A percentile compares a stretch with the other conserved stretches of the same genome.
Conservation (phyloP, 2,797 vertebrate genomes). For the Peromyscus attwateri region DNA sequence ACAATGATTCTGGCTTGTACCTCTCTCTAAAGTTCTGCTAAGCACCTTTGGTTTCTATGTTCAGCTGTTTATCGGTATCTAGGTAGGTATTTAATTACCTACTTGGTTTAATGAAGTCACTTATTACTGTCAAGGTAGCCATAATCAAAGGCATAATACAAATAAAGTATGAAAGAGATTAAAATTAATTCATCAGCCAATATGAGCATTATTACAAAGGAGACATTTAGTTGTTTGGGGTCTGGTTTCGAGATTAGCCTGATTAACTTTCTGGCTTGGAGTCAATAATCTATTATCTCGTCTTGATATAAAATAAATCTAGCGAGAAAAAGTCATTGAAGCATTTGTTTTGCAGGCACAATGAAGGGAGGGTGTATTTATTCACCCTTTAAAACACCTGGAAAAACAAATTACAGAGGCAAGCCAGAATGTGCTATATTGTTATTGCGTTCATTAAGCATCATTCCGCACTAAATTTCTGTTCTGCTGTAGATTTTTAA, state of each 20-base stretch:
- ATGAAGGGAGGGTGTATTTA: conserved; percentile 60
- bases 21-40: conserved; percentile 68
- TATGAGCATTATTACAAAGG: conserved; percentile 67
- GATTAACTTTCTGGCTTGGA: conserved; percentile 79
- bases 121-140: conserved; percentile 70
- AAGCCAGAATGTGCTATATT: conserved; percentile 29
- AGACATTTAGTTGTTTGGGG: conserved; percentile 69
- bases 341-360: conserved; percentile 76
- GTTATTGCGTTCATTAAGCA: conserved; percentile 35
- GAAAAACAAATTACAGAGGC: conserved; percentile 70
- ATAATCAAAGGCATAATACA: conserved; percentile 71
- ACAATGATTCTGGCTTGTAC: neutral
- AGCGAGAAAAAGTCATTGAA: conserved; percentile 62
- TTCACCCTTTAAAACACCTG: conserved; percentile 64
- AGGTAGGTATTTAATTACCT: conserved; percentile 77
- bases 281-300: conserved; percentile 81
- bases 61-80: conserved; percentile 78
- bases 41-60: conserved; percentile 79
- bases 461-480: neutral
- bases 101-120: conserved; percentile 69
- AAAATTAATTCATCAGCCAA: conserved; percentile 77
- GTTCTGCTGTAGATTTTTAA: neutral
- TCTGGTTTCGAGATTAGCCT: conserved; percentile 79
- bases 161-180: conserved; percentile 79
- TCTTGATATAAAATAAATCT: conserved; percentile 82